These are phyloP conservation scores for Brachyopa scutellaris DNA, from an alignment of 2,888 invertebrate genomes.

Conservation along the genomic window DNA sequence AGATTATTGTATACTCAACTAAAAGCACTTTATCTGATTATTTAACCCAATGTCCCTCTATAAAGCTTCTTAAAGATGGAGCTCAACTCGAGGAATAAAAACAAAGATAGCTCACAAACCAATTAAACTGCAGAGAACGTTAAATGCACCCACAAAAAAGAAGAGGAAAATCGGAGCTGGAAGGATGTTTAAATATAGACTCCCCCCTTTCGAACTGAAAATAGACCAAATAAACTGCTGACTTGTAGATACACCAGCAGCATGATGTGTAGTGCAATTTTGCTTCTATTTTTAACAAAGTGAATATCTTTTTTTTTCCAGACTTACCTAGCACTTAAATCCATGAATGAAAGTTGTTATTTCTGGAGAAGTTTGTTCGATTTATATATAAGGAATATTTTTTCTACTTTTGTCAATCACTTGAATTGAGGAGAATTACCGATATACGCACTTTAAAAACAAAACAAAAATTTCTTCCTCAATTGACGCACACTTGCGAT, in stretches of 20 bases:
- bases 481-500: conserved; percentile 32
- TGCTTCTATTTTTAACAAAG: conserved; percentile 46
- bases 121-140: conserved; percentile 18
- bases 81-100: conserved; percentile 27
- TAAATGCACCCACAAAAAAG: not conserved
- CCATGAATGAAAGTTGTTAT: conserved; percentile 66
- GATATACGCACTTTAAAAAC: conserved; percentile 22
- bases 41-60: conserved; percentile 54
- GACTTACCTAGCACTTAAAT: conserved; percentile 71
- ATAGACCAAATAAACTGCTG: conserved; percentile 44
- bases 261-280: conserved; percentile 35
- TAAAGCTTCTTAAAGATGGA: conserved; percentile 54
- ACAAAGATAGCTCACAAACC: conserved; percentile 12
- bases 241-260: not conserved
- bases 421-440: conserved; percentile 1
- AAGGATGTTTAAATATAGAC: conserved; percentile 43
- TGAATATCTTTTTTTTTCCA: too few species aligned
- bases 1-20: conserved; percentile 28
- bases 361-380: conserved; percentile 37
- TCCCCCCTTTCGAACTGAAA: not conserved
- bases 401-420: conserved; percentile 1
- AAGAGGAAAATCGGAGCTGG: conserved; percentile 13
- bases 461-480: not conserved
- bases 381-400: conserved; percentile 1
- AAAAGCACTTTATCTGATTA: conserved; percentile 65